A percentile compares a stretch with the other conserved stretches of the same genome.
Conservation (phyloP, 2,888 invertebrate genomes). For the Drosophila merina region DNA sequence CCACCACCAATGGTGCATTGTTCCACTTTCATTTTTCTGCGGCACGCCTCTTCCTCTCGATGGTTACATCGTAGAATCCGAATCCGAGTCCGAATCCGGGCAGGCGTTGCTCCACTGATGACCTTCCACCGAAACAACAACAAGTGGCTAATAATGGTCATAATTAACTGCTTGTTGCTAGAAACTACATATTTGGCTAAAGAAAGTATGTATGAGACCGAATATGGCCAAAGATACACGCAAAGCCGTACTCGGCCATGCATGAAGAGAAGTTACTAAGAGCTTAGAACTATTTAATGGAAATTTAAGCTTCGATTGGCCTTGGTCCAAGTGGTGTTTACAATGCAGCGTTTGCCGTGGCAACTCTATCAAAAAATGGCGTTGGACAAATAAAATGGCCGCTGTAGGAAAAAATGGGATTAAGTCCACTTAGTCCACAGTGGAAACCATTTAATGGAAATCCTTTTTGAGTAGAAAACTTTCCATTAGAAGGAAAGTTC, state of each 20-base stretch:
- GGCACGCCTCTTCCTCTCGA: constrained; percentile 3
- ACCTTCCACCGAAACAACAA: constrained; percentile 21
- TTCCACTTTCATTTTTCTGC: constrained; percentile 43
- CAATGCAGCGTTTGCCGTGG: no score
- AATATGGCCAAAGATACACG: constrained; percentile 13
- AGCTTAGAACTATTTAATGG: no score
- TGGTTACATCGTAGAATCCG: background rate
- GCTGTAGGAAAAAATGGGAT: no score
- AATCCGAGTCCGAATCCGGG: background rate
- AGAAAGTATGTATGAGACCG: constrained; percentile 31
- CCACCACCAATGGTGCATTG: constrained; percentile 6
- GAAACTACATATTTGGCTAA: constrained; percentile 22
- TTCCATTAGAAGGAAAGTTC: no score
- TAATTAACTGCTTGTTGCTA: background rate
- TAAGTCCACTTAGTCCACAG: no score
- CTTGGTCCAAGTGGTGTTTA: no score
- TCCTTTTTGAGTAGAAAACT: no score
- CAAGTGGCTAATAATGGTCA: constrained; percentile 17
- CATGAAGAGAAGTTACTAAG: no score
- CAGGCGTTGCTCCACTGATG: constrained; percentile 28
- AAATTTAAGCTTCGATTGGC: no score
- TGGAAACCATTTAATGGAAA: no score
- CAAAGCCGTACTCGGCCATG: background rate
- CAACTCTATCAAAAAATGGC: no score
- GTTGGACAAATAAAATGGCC: no score